A percentile compares a stretch with the other conserved stretches of the same genome.
phyloP scores from a whole-genome alignment of 2,797 vertebrate species.

The Acanthurus leucopareius region DNA sequence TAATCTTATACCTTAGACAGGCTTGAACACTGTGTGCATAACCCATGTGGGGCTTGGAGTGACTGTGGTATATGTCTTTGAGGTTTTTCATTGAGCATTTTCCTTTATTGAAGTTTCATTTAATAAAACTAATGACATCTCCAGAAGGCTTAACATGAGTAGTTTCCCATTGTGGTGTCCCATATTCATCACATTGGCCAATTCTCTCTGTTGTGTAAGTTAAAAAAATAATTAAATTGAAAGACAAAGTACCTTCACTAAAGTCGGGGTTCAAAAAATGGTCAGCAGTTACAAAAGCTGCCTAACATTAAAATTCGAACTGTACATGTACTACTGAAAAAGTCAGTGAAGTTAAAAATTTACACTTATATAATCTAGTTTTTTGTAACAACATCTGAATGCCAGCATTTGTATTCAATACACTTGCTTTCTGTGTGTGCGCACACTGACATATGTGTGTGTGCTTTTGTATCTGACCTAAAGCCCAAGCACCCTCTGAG shows the following conservation, averaged over 20 bases:
- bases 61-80: slow-evolving; percentile 12
- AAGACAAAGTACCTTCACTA: slow-evolving; percentile 12
- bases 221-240: background rate
- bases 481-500: slow-evolving; percentile 29
- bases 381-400: slow-evolving; percentile 39
- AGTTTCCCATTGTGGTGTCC: background rate
- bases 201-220: no score
- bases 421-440: slow-evolving; percentile 12
- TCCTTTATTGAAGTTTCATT: slow-evolving; percentile 42
- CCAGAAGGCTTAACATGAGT: slow-evolving; percentile 9
- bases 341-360: slow-evolving; percentile 47
- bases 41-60: background rate
- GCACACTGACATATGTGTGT: background rate
- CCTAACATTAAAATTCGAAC: slow-evolving; percentile 22
- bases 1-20: slow-evolving; percentile 28
- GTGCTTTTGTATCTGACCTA: slow-evolving; percentile 11
- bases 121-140: slow-evolving; percentile 29
- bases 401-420: slow-evolving; percentile 24
- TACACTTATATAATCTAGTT: slow-evolving; percentile 32
- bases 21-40: background rate
- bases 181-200: background rate
- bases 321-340: slow-evolving; percentile 35
- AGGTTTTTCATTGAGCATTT: slow-evolving; percentile 31
- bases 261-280: slow-evolving; percentile 4
- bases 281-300: slow-evolving; percentile 24